A percentile compares a stretch with the other conserved stretches of the same genome.
These are phyloP conservation scores for Sturnira hondurensis DNA, from an alignment of 2,113 vertebrate genomes.

Conservation along the genomic window DNA sequence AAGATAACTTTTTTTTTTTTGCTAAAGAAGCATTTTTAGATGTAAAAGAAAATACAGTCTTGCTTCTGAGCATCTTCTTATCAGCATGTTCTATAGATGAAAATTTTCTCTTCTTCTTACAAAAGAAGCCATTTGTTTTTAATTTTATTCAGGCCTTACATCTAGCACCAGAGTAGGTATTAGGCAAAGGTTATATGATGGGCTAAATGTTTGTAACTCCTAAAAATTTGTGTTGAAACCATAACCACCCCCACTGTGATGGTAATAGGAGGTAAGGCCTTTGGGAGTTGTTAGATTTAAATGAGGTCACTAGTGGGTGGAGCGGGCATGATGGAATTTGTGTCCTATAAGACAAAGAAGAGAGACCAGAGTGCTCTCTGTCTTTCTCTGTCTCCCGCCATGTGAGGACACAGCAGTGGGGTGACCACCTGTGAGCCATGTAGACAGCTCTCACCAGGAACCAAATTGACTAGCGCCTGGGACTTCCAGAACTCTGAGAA, in stretches of 20 bases:
- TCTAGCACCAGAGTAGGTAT: neutral
- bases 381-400: too few species aligned
- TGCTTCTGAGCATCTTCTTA: conserved; percentile 16
- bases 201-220: neutral
- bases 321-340: neutral
- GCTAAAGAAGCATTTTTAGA: conserved; percentile 38
- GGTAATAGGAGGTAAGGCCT: neutral
- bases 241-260: neutral
- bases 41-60: conserved; percentile 35
- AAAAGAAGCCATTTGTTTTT: neutral
- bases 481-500: neutral
- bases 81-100: neutral
- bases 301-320: neutral
- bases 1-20: conserved; percentile 52
- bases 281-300: neutral
- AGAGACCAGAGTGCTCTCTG: neutral
- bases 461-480: neutral
- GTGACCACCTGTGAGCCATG: neutral
- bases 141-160: neutral
- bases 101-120: neutral
- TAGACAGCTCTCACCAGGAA: neutral
- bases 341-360: neutral
- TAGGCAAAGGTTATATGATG: neutral
- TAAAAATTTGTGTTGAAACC: neutral
- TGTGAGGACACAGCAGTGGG: neutral